Conservation (phyloP, 2,113 vertebrate genomes). For the Neoarius graeffei region DNA sequence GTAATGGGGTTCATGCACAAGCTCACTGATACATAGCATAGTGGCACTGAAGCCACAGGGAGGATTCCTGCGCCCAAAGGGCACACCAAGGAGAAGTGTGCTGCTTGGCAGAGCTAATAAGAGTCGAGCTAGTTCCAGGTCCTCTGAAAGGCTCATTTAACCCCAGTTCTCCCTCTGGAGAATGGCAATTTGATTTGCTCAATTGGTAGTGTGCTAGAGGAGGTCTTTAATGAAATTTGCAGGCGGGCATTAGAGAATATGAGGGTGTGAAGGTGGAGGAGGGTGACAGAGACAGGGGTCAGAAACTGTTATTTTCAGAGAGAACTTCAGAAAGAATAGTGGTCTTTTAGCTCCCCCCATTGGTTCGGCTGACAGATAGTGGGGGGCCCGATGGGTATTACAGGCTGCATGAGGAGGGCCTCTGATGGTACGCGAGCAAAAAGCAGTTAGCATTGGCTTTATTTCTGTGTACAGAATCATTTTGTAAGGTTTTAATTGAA, state of each 20-base stretch:
- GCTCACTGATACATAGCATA: conserved; percentile 15
- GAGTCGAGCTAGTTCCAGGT: conserved; percentile 61
- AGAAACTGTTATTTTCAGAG: conserved; percentile 56
- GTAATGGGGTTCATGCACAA: conserved; percentile 14
- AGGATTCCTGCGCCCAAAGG: conserved; percentile 60
- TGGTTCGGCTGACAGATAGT: background rate
- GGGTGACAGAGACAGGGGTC: conserved; percentile 16
- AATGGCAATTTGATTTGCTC: conserved; percentile 69
- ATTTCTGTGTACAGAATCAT: conserved; percentile 57
- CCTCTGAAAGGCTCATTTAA: conserved; percentile 71
- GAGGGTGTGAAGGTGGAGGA: conserved; percentile 8
- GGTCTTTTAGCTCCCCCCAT: conserved; percentile 49
- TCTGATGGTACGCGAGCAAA: conserved; percentile 48
- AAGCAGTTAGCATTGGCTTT: conserved; percentile 46
- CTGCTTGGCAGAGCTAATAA: conserved; percentile 67
- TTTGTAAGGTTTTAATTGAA: conserved; percentile 65
- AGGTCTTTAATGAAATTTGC: conserved; percentile 65
- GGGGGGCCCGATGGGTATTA: conserved; percentile 33
- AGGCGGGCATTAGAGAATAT: conserved; percentile 32
- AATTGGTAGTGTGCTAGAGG: conserved; percentile 67
- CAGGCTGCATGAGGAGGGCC: background rate
- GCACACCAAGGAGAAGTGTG: conserved; percentile 66
- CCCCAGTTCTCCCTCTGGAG: conserved; percentile 60
- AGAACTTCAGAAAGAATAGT: conserved; percentile 48
- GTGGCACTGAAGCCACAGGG: conserved; percentile 23